Evolutionary conservation across 2,113 vertebrate species (phyloP).

Genomic region (Cercocebus atys): DNA sequence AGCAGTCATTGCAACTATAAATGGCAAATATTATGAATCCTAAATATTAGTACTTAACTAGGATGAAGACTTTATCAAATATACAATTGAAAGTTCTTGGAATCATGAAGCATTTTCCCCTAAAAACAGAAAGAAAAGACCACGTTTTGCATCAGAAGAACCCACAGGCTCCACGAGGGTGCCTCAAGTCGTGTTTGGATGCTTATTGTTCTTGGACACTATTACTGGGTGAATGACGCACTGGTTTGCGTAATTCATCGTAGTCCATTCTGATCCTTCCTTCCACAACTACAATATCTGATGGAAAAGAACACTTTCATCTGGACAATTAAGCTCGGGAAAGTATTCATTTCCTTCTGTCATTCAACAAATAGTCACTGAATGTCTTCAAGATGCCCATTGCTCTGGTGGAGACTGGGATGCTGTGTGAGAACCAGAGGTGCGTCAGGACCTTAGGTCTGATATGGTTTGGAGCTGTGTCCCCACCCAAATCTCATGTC

Average conservation of each 20-base stretch:
- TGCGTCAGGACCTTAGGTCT: no score
- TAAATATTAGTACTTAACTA: not conserved
- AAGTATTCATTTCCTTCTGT: not conserved
- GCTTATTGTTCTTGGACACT: fast-evolving
- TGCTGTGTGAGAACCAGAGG: not conserved
- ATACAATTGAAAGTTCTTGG: not conserved
- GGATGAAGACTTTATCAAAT: not conserved
- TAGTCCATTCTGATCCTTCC: fast-evolving
- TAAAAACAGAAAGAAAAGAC: not conserved
- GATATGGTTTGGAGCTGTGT: no score
- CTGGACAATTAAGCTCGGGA: no score
- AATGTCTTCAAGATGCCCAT: not conserved
- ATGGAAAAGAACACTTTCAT: not conserved
- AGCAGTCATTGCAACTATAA: not conserved
- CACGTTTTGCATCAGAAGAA: fast-evolving
- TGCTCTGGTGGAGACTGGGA: not conserved
- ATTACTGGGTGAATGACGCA: fast-evolving
- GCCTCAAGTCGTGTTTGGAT: fast-evolving
- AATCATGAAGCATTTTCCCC: not conserved
- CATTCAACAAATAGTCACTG: no score
- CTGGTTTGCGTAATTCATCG: fast-evolving
- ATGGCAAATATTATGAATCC: not conserved
- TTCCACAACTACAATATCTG: no score
- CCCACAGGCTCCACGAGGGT: fast-evolving
- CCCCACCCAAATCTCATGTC: no score